Evolutionary conservation across 2,888 invertebrate species (phyloP), one percentile per base, ranked within the genome.

Genomic region (Hybos culiciformis): DNA sequence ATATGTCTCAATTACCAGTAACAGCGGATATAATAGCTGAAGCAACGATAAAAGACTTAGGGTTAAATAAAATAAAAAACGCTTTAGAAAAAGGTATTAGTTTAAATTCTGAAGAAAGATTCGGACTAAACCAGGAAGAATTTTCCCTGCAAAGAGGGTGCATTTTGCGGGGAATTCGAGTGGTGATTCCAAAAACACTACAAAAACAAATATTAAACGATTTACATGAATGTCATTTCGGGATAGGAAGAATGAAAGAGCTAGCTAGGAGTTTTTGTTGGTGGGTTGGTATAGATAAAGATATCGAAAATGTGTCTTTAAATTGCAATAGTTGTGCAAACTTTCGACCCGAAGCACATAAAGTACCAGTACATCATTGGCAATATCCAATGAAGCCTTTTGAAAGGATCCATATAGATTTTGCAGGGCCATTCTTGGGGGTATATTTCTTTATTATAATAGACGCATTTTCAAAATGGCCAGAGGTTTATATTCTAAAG

Each of bases 381-480:
- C 36, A 45, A 23, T 19, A 46, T 9, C 45, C 52, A 36, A 37
- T 33, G 15, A 21, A 45, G 23, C 53, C 53, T 8, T 51, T 50
- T 37, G 39, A 54, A 14, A 44, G 53, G 26, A 39, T 54, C 11
- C 53, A 50, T 43, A 32, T 49, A 9, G 53, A 54, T 33, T 49
- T 50, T 9, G 46, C 47, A 56, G 50, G 47, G 12, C 46, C 48
- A 5, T 29, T 3, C 4, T 41, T 48, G 3, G 48, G 43, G 5
- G 32, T 37, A 18, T 14, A 32, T 8, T 12, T n/a, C 9, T 46
- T 64, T 6, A 48, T 67, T 12, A 48, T 66, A 7, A 56, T 62
- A 4, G 66, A 68, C 47, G 53, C 62, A 9, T 56, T 54, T 47
- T 62, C 63, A 0, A 69, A 67, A 45, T 69, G 63, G 63, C 54